These are phyloP conservation scores for Zosterops hypoxanthus DNA, from an alignment of 2,113 vertebrate genomes.

Conservation along the genomic window DNA sequence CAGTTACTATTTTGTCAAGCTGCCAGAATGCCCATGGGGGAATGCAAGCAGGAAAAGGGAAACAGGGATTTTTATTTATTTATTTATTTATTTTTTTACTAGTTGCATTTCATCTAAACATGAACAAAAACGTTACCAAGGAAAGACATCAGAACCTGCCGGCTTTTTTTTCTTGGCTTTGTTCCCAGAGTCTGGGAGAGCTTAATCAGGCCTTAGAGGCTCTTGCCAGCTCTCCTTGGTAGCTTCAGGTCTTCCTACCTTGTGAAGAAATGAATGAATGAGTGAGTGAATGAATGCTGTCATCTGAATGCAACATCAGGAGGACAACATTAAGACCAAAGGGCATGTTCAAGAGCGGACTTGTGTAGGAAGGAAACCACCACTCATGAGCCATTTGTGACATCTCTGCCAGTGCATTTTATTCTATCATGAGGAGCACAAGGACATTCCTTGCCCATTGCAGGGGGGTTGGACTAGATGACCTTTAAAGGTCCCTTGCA, in stretches of 20 bases:
- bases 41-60: slow-evolving; percentile 36
- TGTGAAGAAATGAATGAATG: not conserved
- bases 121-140: not conserved
- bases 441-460: not conserved
- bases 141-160: not conserved
- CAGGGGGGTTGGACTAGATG: not conserved
- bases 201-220: not conserved
- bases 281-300: not conserved
- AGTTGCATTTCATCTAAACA: not conserved
- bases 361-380: not conserved
- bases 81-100: not conserved
- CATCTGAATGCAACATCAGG: not conserved
- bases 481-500: not conserved
- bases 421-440: not conserved
- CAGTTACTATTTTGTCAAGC: slow-evolving; percentile 33
- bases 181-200: not conserved
- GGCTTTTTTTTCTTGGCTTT: slow-evolving; percentile 14
- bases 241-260: not conserved
- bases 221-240: slow-evolving; percentile 1
- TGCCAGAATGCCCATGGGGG: slow-evolving; percentile 26
- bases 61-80: not conserved
- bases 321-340: not conserved
- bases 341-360: not conserved
- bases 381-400: not conserved
- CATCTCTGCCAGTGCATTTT: not conserved